Evolutionary conservation across 2,888 invertebrate genomes (phyloP).

Genomic region (Deilephila porcellus): DNA sequence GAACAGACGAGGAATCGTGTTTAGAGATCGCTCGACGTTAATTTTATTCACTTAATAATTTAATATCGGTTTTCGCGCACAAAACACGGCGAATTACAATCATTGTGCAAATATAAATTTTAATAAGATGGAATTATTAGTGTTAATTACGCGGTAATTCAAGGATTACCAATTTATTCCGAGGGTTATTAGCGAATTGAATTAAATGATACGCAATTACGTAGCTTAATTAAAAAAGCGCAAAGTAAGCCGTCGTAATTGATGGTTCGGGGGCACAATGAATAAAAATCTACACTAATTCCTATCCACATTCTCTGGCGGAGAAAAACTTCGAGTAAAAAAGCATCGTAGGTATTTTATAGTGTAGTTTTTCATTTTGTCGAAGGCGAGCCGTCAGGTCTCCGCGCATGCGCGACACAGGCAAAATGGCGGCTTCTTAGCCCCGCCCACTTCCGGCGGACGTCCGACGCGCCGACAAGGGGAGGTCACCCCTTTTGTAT

Average conservation of each 20-base stretch:
- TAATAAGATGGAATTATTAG: not conserved
- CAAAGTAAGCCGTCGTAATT: not conserved
- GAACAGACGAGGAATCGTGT: not conserved
- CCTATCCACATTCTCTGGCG: not conserved
- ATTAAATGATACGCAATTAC: not conserved
- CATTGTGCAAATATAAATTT: not conserved
- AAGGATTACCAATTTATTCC: not conserved
- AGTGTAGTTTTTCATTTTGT: conserved; percentile 51
- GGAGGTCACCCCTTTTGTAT: conserved; percentile 30
- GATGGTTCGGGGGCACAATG: not conserved
- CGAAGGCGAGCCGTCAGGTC: conserved; percentile 41
- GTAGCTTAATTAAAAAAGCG: not conserved
- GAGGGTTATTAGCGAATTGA: not conserved
- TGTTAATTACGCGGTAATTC: not conserved
- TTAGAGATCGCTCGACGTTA: not conserved
- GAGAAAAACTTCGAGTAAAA: conserved; percentile 7
- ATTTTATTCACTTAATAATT: not conserved
- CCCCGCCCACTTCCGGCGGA: conserved; percentile 80
- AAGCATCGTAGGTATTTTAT: conserved; percentile 24
- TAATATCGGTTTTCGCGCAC: not conserved
- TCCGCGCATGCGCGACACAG: conserved; percentile 60
- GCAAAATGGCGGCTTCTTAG: conserved; percentile 69
- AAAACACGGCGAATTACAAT: not conserved
- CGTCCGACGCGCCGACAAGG: conserved; percentile 53
- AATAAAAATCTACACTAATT: conserved; percentile 7